Evolutionary conservation across 2,888 invertebrate genomes (phyloP).

Genomic region (Eupithecia subfuscata): DNA sequence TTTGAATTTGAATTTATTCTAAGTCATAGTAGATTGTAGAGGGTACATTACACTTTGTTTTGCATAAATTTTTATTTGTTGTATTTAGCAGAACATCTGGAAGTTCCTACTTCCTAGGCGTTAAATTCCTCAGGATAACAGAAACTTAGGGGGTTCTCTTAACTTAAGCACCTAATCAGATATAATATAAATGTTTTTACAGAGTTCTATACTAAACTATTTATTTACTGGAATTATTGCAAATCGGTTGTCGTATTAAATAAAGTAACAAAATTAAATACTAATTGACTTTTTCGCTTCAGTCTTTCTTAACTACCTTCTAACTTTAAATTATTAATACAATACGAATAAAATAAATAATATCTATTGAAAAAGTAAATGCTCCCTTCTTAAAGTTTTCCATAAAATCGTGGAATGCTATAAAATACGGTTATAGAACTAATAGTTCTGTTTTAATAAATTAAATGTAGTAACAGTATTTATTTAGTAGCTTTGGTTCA

Average conservation of each 20-base stretch:
- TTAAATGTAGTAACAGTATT: constrained; percentile 5
- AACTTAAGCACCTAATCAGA: neutral
- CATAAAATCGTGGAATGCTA: constrained; percentile 4
- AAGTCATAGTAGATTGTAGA: too few species aligned
- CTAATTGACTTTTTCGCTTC: constrained; percentile 69
- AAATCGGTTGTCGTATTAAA: constrained; percentile 1
- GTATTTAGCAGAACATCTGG: too few species aligned
- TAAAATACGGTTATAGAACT: neutral
- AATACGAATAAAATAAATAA: neutral
- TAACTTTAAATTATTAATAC: constrained; percentile 1
- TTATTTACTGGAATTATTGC: constrained; percentile 13
- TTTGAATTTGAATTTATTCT: too few species aligned
- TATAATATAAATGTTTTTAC: neutral
- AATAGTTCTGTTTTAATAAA: neutral
- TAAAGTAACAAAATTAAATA: constrained; percentile 29
- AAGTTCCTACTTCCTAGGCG: too few species aligned
- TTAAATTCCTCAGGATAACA: neutral
- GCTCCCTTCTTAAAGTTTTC: neutral
- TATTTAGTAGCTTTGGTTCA: constrained; percentile 36
- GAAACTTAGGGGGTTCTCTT: neutral
- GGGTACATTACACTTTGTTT: too few species aligned
- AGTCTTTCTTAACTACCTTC: constrained; percentile 55
- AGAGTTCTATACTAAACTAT: neutral
- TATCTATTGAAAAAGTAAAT: constrained; percentile 14
- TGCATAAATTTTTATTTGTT: too few species aligned